Percentiles rank a stretch among this genome's conserved stretches.
Evolutionary conservation across 92 coral and sea anemone species (phyloP).

Genomic region (Porites evermanni): DNA sequence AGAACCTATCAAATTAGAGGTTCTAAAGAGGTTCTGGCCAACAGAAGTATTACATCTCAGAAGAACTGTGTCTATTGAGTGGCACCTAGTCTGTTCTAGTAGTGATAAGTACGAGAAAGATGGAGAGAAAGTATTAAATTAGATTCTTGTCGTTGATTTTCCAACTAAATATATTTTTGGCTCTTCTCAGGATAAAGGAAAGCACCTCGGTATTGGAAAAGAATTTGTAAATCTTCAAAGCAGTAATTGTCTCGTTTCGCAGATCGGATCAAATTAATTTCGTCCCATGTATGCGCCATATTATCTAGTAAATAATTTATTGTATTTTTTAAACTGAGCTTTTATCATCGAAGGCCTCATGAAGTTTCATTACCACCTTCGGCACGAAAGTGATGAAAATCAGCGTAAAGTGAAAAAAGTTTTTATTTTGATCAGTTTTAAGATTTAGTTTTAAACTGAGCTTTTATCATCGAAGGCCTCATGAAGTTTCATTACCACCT

Average conservation of each 20-base stretch:
- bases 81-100: too few species aligned
- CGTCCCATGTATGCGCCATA: neutral
- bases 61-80: too few species aligned
- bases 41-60: too few species aligned
- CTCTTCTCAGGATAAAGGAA: neutral
- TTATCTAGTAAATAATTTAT: conserved; percentile 16
- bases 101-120: too few species aligned
- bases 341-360: neutral
- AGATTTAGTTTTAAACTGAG: too few species aligned
- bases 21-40: too few species aligned
- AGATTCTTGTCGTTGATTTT: neutral
- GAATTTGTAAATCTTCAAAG: too few species aligned
- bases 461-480: neutral
- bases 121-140: neutral
- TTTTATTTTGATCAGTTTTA: too few species aligned
- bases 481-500: neutral
- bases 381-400: neutral
- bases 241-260: neutral
- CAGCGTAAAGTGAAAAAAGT: too few species aligned
- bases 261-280: neutral
- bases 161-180: neutral
- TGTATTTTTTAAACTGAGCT: neutral
- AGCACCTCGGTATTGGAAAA: neutral
- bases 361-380: neutral
- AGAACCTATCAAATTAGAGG: too few species aligned